Conservation (phyloP, 2,113 vertebrate species). For the Rhinichthys klamathensis region DNA sequence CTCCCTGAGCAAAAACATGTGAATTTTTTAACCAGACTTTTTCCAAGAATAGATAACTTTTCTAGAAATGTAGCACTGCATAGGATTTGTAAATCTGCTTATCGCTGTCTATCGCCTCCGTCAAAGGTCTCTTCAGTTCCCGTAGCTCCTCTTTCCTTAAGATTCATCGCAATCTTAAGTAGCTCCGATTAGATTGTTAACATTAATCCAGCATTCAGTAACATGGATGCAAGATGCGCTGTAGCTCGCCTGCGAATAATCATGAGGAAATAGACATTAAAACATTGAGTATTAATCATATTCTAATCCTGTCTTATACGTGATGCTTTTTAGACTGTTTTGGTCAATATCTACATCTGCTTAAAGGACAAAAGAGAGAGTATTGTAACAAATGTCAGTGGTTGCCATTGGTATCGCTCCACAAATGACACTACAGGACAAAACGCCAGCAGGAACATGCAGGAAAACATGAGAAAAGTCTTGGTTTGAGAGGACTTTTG, state of each 20-base stretch:
- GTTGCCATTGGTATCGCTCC: constrained; percentile 15
- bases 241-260: neutral
- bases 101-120: neutral
- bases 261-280: neutral
- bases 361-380: constrained; percentile 1
- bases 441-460: neutral
- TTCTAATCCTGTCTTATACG: neutral
- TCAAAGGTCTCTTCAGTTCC: neutral
- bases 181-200: neutral
- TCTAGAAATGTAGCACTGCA: constrained; percentile 20
- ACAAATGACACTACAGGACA: constrained; percentile 15
- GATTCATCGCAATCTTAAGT: neutral
- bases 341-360: neutral
- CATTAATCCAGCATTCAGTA: neutral
- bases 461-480: neutral
- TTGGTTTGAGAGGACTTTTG: neutral
- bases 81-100: constrained; percentile 21
- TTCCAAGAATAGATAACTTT: constrained; percentile 29
- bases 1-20: neutral
- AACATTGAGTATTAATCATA: constrained; percentile 32
- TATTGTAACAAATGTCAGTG: constrained; percentile 17
- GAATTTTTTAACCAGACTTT: neutral
- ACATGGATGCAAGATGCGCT: neutral
- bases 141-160: neutral
- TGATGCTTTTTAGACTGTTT: constrained; percentile 5